Evolutionary conservation across 2,888 invertebrate species (phyloP), one percentile per base, ranked within the genome.

Genomic region (Neoitamus cyanurus): DNA sequence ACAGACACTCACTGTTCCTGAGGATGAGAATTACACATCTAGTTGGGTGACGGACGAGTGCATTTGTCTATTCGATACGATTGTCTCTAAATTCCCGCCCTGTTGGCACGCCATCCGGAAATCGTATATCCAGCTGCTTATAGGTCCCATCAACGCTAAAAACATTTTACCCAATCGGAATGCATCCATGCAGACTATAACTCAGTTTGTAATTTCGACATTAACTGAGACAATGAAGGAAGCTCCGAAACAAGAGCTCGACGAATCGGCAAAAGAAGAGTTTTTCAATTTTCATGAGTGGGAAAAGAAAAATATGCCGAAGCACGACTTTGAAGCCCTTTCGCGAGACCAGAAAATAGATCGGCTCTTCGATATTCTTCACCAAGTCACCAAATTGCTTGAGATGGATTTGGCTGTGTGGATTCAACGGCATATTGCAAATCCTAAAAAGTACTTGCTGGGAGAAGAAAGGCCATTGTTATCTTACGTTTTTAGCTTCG

Each of bases 381-480:
- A 93, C 85, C 91, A 92, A 87, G 85, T 93, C 1, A 90, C 93
- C 84, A 92, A 93, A 88, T 88, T 94, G 42, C 88, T 94, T 83
- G 93, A 93, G 88, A 91, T 90, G 89, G 93, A 94, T 89, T 90
- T 93, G 83, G 91, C 92, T 2, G 92, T 93, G 88, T 94, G 93
- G 93, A 91, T 92, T 87, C 89, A 92, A 85, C 92, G 93, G 91
- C 93, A 91, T 86, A 88, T 89, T 86, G 89, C 87, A 70, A 88
- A 78, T 84, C 88, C 87, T 30, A 72, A 5, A 85, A 89, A 87
- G 86, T 89, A 87, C 84, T 88, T 89, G 73, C 89, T 89, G 77
- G 88, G 87, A 15, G 88, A 88, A 5, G 88, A 89, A 2, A 87
- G 88, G 34, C 90, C 91, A 0, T 87, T 90, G 46, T 88, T 89